phyloP scores from a whole-genome alignment of 2,797 vertebrate genomes.

The Tiaroga cobitis region DNA sequence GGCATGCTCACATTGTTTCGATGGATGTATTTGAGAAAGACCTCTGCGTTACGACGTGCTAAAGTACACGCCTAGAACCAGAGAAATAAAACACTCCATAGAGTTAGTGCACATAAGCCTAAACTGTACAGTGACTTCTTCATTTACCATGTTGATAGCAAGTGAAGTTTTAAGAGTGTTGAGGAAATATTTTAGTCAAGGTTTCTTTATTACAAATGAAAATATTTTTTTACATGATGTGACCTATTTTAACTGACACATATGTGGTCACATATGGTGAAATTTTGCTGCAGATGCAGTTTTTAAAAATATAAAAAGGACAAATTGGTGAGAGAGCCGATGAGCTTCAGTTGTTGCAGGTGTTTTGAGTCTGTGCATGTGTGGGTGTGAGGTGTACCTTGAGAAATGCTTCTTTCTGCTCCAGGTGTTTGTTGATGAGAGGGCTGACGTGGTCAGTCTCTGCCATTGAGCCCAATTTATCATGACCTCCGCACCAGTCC shows the following conservation, averaged over 20 bases:
- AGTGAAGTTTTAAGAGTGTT: not conserved
- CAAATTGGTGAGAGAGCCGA: not conserved
- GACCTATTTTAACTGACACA: not conserved
- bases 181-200: not conserved
- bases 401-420: slow-evolving; percentile 98
- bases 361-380: slow-evolving; percentile 2
- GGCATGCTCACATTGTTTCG: slow-evolving; percentile 98
- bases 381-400: slow-evolving; percentile 78
- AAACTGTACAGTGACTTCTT: not conserved
- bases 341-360: not conserved
- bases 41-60: slow-evolving; percentile 92
- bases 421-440: slow-evolving; percentile 96
- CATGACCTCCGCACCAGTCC: slow-evolving; percentile 94
- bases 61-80: slow-evolving; percentile 89
- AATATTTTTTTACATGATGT: not conserved
- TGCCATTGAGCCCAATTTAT: slow-evolving; percentile 85
- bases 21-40: slow-evolving; percentile 98
- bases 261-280: slow-evolving; percentile 4
- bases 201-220: not conserved
- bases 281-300: slow-evolving; percentile 5
- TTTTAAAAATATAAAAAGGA: not conserved
- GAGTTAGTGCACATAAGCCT: not conserved
- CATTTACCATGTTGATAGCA: not conserved
- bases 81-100: slow-evolving; percentile 10
- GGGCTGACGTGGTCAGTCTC: slow-evolving; percentile 90